These are phyloP conservation scores for Anthonomus grandis DNA, from an alignment of 1,140 invertebrate genomes.

Conservation along the genomic window DNA sequence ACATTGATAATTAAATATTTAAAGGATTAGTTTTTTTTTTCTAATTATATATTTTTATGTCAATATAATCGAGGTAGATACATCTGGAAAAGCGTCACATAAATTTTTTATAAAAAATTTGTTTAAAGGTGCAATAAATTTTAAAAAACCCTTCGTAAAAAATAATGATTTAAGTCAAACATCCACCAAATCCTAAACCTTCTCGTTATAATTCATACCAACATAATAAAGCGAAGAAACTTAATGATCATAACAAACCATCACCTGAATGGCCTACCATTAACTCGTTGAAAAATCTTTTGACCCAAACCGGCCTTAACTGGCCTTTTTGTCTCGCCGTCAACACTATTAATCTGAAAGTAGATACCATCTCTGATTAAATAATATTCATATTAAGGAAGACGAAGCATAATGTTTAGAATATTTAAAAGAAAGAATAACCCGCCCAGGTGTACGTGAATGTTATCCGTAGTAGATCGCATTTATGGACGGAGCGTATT, in stretches of 20 bases:
- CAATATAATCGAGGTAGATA: too few relatives aligned
- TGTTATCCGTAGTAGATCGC: conserved; percentile 24
- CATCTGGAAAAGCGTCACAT: too few relatives aligned
- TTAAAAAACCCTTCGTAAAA: too few relatives aligned
- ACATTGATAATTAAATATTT: too few relatives aligned
- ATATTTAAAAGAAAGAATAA: conserved; percentile 21
- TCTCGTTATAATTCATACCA: too few relatives aligned
- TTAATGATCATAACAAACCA: conserved; percentile 20
- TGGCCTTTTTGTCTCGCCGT: conserved; percentile 19
- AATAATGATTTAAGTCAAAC: too few relatives aligned
- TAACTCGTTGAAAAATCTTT: conserved; percentile 14
- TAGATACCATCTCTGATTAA: conserved; percentile 24
- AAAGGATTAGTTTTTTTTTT: too few relatives aligned
- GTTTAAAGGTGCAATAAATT: too few relatives aligned
- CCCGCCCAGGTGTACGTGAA: conserved; percentile 23
- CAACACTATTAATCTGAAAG: conserved; percentile 24
- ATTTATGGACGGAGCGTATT: conserved; percentile 22
- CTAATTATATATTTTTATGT: too few relatives aligned
- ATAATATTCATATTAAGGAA: conserved; percentile 29
- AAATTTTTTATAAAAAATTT: too few relatives aligned
- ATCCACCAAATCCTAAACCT: too few relatives aligned
- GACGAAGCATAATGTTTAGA: conserved; percentile 24
- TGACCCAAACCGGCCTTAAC: conserved; percentile 5
- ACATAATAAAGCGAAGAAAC: conserved; percentile 10
- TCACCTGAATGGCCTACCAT: conserved; percentile 9